Evolutionary conservation across 2,888 invertebrate genomes (phyloP), one percentile per base, ranked within the genome.

Genomic region (Cephus runcator): DNA sequence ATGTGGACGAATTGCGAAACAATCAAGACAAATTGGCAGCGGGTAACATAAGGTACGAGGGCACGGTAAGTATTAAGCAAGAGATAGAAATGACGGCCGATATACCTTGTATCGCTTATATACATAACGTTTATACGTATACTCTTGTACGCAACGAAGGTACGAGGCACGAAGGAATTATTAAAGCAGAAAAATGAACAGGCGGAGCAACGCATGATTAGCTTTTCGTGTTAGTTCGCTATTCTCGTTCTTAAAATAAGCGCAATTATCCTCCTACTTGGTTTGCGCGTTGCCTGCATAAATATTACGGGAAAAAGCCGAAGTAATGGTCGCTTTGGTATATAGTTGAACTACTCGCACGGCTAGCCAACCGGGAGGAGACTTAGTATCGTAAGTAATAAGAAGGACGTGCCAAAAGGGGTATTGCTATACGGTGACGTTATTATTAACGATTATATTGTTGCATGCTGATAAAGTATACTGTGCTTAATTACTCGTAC

Each of bases 361-460:
- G 56, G 23, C 23, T 56, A 23, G 23, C 56, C 56, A 56, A 56
- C 56, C 56, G 56, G 56, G 56, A 56, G 56, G 56, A 23, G 23
- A 56, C 56, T 2, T 2, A 56, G 23, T 56, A 56, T 56, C 23
- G 56, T 56, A 56, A 56, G 56, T 23, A 56, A 56, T 56, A 56
- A 56, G 56, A 85, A 86, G 85, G 86, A 86, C 86, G 82, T 77
- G 79, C 81, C 82, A 82, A 86, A 85, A 82, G 83, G 84, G 83
- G 83, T 80, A 77, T 73, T 40, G 73, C 31, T 31, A 34, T 69
- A 77, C 80, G 84, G 84, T 81, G 86, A 84, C 84, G 85, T 83
- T 82, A 82, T 87, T 86, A 87, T 87, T 87, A 87, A 87, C 86
- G 84, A 87, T 87, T 87, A 84, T 82, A 83, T 83, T 83, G 86